These are phyloP conservation scores for Telenomus remus DNA, from an alignment of 1,140 invertebrate species.

Conservation along the genomic window DNA sequence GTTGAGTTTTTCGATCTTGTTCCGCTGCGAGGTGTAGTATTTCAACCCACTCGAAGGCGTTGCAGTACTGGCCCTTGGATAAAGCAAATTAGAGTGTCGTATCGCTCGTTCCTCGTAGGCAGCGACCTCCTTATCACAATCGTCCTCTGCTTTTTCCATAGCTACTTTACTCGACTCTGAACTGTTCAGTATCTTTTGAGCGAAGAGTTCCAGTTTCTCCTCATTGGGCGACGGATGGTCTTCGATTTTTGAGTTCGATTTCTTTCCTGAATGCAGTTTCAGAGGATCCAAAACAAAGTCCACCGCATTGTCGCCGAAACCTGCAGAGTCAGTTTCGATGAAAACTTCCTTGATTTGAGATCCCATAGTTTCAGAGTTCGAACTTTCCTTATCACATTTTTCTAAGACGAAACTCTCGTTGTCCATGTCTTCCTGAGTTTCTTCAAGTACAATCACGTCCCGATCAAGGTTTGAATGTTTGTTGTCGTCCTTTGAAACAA, in stretches of 20 bases:
- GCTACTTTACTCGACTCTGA: not conserved
- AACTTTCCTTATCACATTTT: constrained; percentile 35
- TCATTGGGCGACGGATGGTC: constrained; percentile 10
- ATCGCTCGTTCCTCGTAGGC: constrained; percentile 30
- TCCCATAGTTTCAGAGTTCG: no score
- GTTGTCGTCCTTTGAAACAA: constrained; percentile 4
- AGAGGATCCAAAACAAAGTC: constrained; percentile 46
- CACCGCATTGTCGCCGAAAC: constrained; percentile 52
- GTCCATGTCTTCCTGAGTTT: constrained; percentile 42
- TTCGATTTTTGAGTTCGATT: not conserved
- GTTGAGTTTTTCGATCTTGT: not conserved
- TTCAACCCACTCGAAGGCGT: constrained; percentile 4
- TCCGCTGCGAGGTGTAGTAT: not conserved
- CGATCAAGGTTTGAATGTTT: not conserved
- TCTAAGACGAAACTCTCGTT: constrained; percentile 48
- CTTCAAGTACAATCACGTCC: constrained; percentile 32
- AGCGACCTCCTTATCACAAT: constrained; percentile 41
- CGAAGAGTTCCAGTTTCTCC: constrained; percentile 19
- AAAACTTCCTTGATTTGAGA: constrained; percentile 17
- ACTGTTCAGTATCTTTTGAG: constrained; percentile 11
- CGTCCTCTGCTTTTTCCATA: constrained; percentile 11
- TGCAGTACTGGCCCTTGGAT: not conserved
- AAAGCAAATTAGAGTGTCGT: not conserved
- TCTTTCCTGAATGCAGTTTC: constrained; percentile 13
- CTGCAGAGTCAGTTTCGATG: constrained; percentile 34